These are phyloP conservation scores for Clarias fuscus DNA, from an alignment of 2,797 vertebrate genomes.

Conservation along the genomic window DNA sequence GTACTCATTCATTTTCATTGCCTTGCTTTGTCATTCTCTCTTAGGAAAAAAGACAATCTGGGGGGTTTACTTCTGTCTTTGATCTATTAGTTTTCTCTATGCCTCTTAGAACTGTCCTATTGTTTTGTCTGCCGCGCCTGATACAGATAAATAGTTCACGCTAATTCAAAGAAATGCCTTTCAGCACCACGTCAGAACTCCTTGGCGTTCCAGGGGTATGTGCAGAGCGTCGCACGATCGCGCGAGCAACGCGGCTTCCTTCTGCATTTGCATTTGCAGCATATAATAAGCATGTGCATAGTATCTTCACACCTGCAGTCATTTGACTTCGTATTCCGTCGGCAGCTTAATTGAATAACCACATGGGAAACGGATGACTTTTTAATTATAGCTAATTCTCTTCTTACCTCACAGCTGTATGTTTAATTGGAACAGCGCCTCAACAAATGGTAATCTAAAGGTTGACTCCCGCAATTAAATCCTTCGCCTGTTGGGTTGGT, in stretches of 20 bases:
- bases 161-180: slow-evolving; percentile 43
- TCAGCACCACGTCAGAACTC: slow-evolving; percentile 12
- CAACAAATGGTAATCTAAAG: slow-evolving; percentile 19
- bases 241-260: slow-evolving; percentile 19
- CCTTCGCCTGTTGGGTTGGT: not conserved
- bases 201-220: slow-evolving; percentile 13
- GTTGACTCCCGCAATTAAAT: slow-evolving; percentile 37
- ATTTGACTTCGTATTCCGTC: slow-evolving; percentile 31
- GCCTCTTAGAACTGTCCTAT: slow-evolving; percentile 31
- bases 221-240: slow-evolving; percentile 21
- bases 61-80: slow-evolving; percentile 33
- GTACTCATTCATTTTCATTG: not conserved
- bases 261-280: slow-evolving; percentile 29
- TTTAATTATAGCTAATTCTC: slow-evolving; percentile 43
- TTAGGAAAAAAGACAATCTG: slow-evolving; percentile 7
- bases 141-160: slow-evolving; percentile 35
- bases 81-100: slow-evolving; percentile 44
- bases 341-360: slow-evolving; percentile 33
- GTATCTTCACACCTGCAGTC: slow-evolving; percentile 40
- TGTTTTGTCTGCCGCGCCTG: slow-evolving; percentile 27
- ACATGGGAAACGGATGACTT: slow-evolving; percentile 34
- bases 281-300: slow-evolving; percentile 24
- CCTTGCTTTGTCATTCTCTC: not conserved
- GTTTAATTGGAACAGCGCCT: slow-evolving; percentile 36
- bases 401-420: slow-evolving; percentile 24